phyloP scores from a whole-genome alignment of 2,113 vertebrate species.

The Cygnus buccinator region DNA sequence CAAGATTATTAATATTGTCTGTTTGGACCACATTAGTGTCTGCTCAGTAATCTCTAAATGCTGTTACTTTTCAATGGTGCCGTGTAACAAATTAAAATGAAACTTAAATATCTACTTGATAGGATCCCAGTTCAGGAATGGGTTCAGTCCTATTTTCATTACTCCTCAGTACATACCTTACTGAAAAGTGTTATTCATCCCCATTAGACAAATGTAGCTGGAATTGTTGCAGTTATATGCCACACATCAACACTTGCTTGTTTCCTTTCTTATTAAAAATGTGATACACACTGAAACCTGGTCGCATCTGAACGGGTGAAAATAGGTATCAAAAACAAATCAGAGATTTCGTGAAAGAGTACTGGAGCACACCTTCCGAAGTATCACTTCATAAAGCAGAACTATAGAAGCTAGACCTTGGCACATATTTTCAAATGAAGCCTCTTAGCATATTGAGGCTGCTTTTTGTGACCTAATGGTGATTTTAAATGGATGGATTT shows the following conservation, averaged over 20 bases:
- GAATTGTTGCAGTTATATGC: slow-evolving; percentile 66
- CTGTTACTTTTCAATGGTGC: slow-evolving; percentile 38
- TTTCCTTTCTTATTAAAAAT: slow-evolving; percentile 76
- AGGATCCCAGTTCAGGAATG: slow-evolving; percentile 29
- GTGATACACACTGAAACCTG: slow-evolving; percentile 56
- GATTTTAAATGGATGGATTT: slow-evolving; percentile 72
- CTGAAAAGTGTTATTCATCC: slow-evolving; percentile 67
- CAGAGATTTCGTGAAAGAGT: slow-evolving; percentile 61
- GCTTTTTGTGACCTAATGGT: slow-evolving; percentile 68
- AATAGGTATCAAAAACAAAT: slow-evolving; percentile 72
- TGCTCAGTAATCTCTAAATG: slow-evolving; percentile 59
- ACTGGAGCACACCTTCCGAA: slow-evolving; percentile 51
- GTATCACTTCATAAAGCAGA: slow-evolving; percentile 50
- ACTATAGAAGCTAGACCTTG: slow-evolving; percentile 37
- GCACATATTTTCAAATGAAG: slow-evolving; percentile 50
- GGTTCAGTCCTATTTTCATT: slow-evolving; percentile 45
- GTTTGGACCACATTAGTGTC: slow-evolving; percentile 42
- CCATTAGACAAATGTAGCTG: slow-evolving; percentile 67
- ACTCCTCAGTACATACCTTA: slow-evolving; percentile 20
- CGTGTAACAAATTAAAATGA: slow-evolving; percentile 57
- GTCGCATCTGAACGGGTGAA: slow-evolving; percentile 61
- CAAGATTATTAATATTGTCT: slow-evolving; percentile 69
- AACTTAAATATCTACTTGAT: slow-evolving; percentile 27
- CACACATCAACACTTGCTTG: slow-evolving; percentile 75
- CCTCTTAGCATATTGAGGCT: slow-evolving; percentile 59